A percentile compares a stretch with the other conserved stretches of the same genome.
Conservation (phyloP, 53 echinoderm and acorn worm genomes). For the Echinarachnius parma region DNA sequence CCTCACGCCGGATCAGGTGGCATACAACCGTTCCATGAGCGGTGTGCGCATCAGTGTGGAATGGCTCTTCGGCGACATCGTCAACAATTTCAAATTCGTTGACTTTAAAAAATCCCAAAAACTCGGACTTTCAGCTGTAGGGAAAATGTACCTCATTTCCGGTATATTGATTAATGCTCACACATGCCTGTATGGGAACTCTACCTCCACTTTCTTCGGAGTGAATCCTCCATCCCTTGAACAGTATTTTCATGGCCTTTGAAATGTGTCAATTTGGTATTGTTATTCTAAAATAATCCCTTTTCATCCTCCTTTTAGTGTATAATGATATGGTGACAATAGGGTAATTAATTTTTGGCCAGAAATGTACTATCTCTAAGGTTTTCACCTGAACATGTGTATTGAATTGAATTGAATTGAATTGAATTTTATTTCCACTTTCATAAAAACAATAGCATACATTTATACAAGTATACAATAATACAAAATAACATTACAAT, state of each 20-base stretch:
- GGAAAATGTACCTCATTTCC: slow-evolving; percentile 45
- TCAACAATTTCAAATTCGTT: slow-evolving; percentile 24
- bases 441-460: too few relatives aligned
- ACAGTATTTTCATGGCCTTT: slow-evolving; percentile 21
- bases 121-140: slow-evolving; percentile 37
- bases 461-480: too few relatives aligned
- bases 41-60: slow-evolving; percentile 56
- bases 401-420: too few relatives aligned
- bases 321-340: too few relatives aligned
- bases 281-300: too few relatives aligned
- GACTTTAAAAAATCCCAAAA: slow-evolving; percentile 48
- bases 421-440: too few relatives aligned
- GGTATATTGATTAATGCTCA: slow-evolving; percentile 47
- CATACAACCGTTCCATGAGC: slow-evolving; percentile 55
- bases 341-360: too few relatives aligned
- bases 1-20: slow-evolving; percentile 43
- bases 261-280: too few relatives aligned
- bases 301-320: too few relatives aligned
- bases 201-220: slow-evolving; percentile 10
- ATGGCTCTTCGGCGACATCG: slow-evolving; percentile 45
- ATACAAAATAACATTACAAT: too few relatives aligned
- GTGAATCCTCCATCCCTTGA: slow-evolving; percentile 1
- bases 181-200: slow-evolving; percentile 49
- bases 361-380: too few relatives aligned
- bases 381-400: too few relatives aligned